These are phyloP conservation scores for Peromyscus aztecus DNA, from an alignment of 2,797 vertebrate species.

Conservation along the genomic window DNA sequence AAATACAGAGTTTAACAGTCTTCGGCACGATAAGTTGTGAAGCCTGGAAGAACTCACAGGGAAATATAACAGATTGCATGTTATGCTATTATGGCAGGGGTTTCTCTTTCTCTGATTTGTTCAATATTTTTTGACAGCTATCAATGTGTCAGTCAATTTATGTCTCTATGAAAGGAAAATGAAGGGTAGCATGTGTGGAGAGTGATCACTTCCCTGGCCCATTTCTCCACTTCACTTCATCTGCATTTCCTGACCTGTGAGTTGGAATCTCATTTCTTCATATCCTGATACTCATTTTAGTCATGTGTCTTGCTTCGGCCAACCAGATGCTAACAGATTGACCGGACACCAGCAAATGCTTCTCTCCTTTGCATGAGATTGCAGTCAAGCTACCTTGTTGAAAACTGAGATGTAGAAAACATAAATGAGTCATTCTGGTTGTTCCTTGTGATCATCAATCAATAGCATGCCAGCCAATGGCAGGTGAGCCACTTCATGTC, in stretches of 20 bases:
- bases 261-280: background rate
- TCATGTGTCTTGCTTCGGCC: background rate
- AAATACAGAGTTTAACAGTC: background rate
- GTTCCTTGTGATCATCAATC: background rate
- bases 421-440: background rate
- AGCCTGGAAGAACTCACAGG: background rate
- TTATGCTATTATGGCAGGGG: background rate
- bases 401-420: background rate
- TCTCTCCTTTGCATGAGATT: background rate
- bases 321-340: background rate
- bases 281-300: background rate
- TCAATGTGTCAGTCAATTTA: background rate
- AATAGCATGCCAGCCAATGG: background rate
- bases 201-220: background rate
- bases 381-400: background rate
- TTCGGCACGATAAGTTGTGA: background rate
- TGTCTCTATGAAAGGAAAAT: slow-evolving; percentile 30
- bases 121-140: background rate
- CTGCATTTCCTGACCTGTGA: background rate
- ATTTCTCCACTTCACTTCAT: background rate
- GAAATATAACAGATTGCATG: background rate
- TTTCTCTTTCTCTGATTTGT: background rate
- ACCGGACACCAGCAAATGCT: background rate
- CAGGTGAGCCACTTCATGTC: background rate
- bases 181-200: background rate